Base-by-base conservation (phyloP, 2,797 vertebrate species). In the Nasua narica region DNA sequence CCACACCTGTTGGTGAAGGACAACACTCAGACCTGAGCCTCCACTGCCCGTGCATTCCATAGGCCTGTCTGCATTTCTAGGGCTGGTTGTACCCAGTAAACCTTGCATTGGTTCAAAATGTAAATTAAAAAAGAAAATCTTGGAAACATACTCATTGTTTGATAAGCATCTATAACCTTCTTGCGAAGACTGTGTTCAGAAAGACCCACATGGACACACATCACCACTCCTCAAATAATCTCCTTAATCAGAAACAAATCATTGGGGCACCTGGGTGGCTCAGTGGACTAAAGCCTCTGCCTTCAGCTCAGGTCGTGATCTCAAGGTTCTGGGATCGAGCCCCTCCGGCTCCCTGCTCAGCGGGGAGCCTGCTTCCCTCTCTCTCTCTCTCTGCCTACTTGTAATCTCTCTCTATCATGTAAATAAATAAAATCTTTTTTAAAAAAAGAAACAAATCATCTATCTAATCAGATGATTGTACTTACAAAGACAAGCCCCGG, bases 1-100 rank as follows among this genome's bases (percentile, higher is more conserved):
- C 35, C 65, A 79, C 2, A 43, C 67, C 98, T 98, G 87, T 10
- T 1, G 21, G 27, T 5, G 50, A 35, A 70, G 35, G 29, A 82
- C 15, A 84, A 13, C n/a, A 56, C 3, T 95, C 40, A 85, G 27
- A 43, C 60, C 35, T 3, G 25, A 9, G 10, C 19, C 48, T 13
- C 1, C 0, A 2, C 27, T 27, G 25, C 40, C 13, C 0, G 15
- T 5, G 19, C 13, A 29, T 8, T 43, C 90, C 12, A 1, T 4
- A 48, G 50, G 7, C 43, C 56, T 18, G 5, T 65, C 19, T 35
- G 5, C 23, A 10, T 67, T 32, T 72, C 72, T 65, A 69, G 40
- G 40, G 10, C 19, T 52, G 56, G 13, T 19, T 2, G 2, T 25
- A 48, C 3, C 37, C 27, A n/a, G 27, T 7, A 50, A 84, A 72